A percentile compares a stretch with the other conserved stretches of the same genome.
Evolutionary conservation across 2,113 vertebrate genomes (phyloP).

Genomic region (Nothocercus nigrocapillus): DNA sequence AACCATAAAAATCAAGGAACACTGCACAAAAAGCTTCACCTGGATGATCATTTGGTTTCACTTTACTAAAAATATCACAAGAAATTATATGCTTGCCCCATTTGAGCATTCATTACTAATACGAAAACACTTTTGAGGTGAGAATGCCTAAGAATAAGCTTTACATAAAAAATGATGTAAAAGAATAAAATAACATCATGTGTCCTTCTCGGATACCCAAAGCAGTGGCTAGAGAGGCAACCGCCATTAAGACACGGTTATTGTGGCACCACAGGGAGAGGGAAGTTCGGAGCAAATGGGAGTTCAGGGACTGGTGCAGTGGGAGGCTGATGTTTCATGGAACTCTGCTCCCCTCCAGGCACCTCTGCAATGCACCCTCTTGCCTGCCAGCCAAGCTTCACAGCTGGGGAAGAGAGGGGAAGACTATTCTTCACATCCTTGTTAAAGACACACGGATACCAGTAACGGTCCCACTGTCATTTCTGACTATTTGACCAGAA

Average conservation of each 20-base stretch:
- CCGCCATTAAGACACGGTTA: background rate
- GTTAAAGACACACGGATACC: background rate
- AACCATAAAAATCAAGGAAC: background rate
- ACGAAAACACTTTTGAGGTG: background rate
- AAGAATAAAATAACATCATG: background rate
- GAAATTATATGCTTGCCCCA: background rate
- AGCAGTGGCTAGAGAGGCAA: background rate
- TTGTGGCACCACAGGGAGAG: background rate
- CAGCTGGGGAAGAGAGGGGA: background rate
- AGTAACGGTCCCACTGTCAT: background rate
- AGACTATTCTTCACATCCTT: background rate
- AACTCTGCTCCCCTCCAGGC: background rate
- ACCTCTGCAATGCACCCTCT: background rate
- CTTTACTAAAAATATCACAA: background rate
- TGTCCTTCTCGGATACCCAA: background rate
- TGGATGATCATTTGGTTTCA: background rate
- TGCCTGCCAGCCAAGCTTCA: background rate
- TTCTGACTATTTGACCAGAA: background rate
- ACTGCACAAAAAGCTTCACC: background rate
- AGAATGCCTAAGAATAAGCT: background rate
- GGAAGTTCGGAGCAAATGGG: background rate
- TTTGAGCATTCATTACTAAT: background rate
- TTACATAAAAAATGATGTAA: background rate
- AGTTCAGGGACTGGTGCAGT: background rate
- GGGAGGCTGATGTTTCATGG: background rate